phyloP scores from a whole-genome alignment of 2,797 vertebrate species.

The Tachyglossus aculeatus region DNA sequence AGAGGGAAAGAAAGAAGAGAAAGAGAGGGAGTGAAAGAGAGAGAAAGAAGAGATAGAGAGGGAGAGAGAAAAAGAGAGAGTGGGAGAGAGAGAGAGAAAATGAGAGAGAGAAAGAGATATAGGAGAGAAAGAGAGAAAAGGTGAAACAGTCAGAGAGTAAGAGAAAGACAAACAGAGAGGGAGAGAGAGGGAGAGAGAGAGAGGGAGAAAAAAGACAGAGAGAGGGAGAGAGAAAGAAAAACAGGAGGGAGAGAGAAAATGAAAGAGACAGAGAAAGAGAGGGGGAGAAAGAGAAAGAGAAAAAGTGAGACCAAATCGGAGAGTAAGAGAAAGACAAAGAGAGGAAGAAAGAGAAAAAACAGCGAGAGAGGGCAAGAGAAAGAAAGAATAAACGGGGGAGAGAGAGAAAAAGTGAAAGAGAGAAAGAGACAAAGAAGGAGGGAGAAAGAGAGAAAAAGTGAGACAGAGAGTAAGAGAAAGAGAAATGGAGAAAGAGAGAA shows the following conservation, averaged over 20 bases:
- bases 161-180: background rate
- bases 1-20: too few species aligned
- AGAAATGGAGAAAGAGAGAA: too few species aligned
- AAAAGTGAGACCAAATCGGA: background rate
- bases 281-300: background rate
- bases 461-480: too few species aligned
- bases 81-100: background rate
- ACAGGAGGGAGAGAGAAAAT: too few species aligned
- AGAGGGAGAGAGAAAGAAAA: too few species aligned
- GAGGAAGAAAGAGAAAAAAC: too few species aligned
- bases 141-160: background rate
- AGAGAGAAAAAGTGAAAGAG: too few species aligned
- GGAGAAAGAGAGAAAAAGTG: too few species aligned
- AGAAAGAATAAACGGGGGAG: background rate
- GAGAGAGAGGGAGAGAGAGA: background rate
- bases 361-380: too few species aligned
- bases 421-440: too few species aligned
- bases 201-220: background rate
- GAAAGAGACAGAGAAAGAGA: too few species aligned
- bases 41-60: background rate
- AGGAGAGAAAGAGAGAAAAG: background rate
- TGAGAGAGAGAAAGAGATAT: background rate
- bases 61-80: background rate
- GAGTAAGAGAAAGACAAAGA: background rate
- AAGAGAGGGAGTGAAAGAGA: background rate